Percentiles rank a stretch among this genome's conserved stretches.
Evolutionary conservation across 2,113 vertebrate species (phyloP).

Genomic region (Salvelinus sp.): DNA sequence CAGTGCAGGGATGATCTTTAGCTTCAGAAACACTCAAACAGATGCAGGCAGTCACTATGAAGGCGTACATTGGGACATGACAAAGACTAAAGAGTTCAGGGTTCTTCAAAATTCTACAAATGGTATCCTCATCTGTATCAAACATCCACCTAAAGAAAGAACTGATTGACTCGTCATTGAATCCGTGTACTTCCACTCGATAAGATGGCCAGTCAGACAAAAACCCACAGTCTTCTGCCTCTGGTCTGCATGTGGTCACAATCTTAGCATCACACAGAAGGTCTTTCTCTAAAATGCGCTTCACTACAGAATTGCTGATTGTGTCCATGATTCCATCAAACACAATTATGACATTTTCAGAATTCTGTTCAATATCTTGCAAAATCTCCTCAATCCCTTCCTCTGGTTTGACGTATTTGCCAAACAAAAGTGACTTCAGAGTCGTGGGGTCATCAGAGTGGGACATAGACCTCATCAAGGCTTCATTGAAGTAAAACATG

Average conservation of each 20-base stretch:
- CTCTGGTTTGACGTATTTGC: conserved; percentile 21
- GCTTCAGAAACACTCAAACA: conserved; percentile 8
- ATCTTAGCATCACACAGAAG: conserved; percentile 35
- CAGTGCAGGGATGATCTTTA: conserved; percentile 14
- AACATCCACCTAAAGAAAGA: conserved; percentile 37
- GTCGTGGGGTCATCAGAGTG: conserved; percentile 5
- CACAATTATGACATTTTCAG: conserved; percentile 39
- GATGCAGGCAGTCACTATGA: conserved; percentile 37
- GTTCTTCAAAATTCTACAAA: conserved; percentile 24
- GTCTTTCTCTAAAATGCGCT: conserved; percentile 21
- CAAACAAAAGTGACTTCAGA: conserved; percentile 30
- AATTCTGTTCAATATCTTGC: conserved; percentile 33
- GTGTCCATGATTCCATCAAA: conserved; percentile 38
- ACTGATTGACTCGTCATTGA: conserved; percentile 26
- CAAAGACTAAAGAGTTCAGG: conserved; percentile 41
- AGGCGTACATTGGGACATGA: conserved; percentile 46
- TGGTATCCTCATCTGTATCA: conserved; percentile 8
- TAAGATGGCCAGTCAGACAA: conserved; percentile 38
- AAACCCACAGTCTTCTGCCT: conserved; percentile 21
- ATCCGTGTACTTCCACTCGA: conserved; percentile 42
- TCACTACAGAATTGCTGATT: conserved; percentile 14
- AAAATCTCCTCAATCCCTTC: conserved; percentile 3
- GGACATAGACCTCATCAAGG: conserved; percentile 18
- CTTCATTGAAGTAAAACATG: conserved; percentile 46
- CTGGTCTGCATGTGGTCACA: conserved; percentile 38